Conservation (phyloP, 2,113 vertebrate species). For the Oncorhynchus nerka region DNA sequence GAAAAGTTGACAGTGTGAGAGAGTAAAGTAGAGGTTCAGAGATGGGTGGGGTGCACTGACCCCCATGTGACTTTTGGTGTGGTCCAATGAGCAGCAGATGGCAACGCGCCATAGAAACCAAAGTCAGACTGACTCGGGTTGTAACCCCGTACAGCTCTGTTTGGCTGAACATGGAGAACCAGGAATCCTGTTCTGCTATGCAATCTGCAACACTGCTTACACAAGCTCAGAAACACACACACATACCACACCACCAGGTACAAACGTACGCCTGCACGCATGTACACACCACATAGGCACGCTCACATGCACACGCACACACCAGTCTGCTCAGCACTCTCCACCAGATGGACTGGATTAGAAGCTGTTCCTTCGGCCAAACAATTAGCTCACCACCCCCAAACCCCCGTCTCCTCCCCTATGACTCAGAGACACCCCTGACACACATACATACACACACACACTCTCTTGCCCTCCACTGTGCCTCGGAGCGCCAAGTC, state of each 20-base stretch:
- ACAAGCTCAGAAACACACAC: neutral
- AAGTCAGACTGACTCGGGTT: no score
- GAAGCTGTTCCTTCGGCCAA: constrained; percentile 59
- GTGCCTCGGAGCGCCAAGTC: constrained; percentile 37
- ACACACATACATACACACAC: constrained; percentile 12
- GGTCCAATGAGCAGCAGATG: no score
- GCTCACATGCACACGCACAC: neutral
- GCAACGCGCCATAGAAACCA: no score
- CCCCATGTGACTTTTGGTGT: neutral
- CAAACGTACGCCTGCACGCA: neutral
- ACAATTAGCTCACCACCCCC: constrained; percentile 72
- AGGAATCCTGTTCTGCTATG: neutral
- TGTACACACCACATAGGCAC: neutral
- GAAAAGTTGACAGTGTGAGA: neutral
- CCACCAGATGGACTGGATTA: constrained; percentile 70
- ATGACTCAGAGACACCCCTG: constrained; percentile 54
- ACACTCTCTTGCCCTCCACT: constrained; percentile 65
- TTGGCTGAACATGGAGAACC: neutral
- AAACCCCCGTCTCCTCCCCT: constrained; percentile 54
- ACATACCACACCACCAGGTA: no score
- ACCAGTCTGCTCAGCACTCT: constrained; percentile 46
- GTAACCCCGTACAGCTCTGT: neutral
- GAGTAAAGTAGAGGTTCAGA: neutral
- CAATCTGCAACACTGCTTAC: neutral
- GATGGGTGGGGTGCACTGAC: neutral